Evolutionary conservation across 2,113 vertebrate genomes (phyloP), one percentile per base, ranked within the genome.

Genomic region (Chamaetylas fuelleborni): DNA sequence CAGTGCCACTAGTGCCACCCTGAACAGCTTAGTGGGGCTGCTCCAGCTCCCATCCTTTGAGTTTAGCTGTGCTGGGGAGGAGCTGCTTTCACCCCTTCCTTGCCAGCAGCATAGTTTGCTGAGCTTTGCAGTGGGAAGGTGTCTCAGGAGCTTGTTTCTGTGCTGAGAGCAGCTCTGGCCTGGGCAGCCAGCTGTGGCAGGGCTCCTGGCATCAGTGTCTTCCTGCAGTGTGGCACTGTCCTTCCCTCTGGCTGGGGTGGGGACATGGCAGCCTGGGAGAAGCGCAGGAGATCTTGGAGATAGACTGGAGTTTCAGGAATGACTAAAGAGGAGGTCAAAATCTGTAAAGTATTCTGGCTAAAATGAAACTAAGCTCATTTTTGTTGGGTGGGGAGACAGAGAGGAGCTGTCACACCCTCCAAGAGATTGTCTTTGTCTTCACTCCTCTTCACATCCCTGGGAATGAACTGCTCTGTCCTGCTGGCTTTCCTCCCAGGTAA

Each of bases 401-500:
- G 38, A 64, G 54, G 29, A 86, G 53, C 29, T 81, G 43, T 58
- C 60, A 36, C 51, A 60, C 48, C 61, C 65, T 43, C 8, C 34
- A 60, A 43, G 40, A 62, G 26, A 6, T 9, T 67, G 64, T 47
- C 36, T 90, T 69, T 80, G 19, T 40, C 61, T 45, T 84, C 45
- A 4, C 36, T 45, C 26, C 14, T 60, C 12, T 36, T 86, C 61
- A 26, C 1, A 0, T 53, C 42, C 33, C 29, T 72, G 38, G 58
- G 48, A 61, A 70, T 15, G 12, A 87, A 26, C 50, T 14, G 4
- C 53, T 73, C 61, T 69, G 51, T 51, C 64, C 83, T 73, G 47
- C 36, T 93, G 0, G 0, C 31, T 93, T 76, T 53, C 73, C 84
- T 91, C 29, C 14, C 88, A 99, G 99, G 99, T 25, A 99, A 99